Evolutionary conservation across 37 sponge, comb jelly and placozoan species (phyloP), one percentile per base, ranked within the genome.

Genomic region (Aplysina aerophoba): DNA sequence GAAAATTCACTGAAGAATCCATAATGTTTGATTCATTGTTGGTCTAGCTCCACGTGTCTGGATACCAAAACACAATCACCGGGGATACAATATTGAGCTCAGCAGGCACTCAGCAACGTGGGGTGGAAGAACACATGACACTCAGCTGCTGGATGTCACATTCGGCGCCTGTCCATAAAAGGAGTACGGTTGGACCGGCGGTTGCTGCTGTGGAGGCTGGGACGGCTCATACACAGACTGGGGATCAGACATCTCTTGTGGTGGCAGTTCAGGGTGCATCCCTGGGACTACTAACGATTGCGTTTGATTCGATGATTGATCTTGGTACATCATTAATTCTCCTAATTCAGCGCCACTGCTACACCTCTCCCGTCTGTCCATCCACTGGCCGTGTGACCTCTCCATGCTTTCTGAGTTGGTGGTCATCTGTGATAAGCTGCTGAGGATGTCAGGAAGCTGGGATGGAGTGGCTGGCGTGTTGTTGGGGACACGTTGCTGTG

Each of bases 391-490:
- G 16, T 75, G 78, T 24, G 31, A 25, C 37, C 25, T 75, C n/a
- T 75, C 78, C 44, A 53, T 53, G 25, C 78, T 75, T 36, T 24
- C 54, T 25, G 4, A 12, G 22, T 24, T 25, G 4, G 78, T 41
- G 22, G 44, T 75, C 25, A 75, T 53, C 78, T 75, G 78, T 75
- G 78, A 75, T 75, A 75, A 50, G 13, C 78, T 55, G 25, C 25
- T 75, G 4, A 95, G 83, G 35, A 90, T 86, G 66, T 95, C 93
- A 0, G 93, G 90, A 55, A 95, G 80, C 22, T 59, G 59, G 16
- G 95, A 93, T 31, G 95, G 95, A 15, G 95, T 95, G 31, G 88
- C 95, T 35, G 95, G 95, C 25, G 95, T 95, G 40, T 95, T 95
- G 33, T 94, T 91, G 4, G 95, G 95, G 0, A 90, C 95, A 85